phyloP scores from a whole-genome alignment of 2,797 vertebrate genomes.

The Vireo griseus region DNA sequence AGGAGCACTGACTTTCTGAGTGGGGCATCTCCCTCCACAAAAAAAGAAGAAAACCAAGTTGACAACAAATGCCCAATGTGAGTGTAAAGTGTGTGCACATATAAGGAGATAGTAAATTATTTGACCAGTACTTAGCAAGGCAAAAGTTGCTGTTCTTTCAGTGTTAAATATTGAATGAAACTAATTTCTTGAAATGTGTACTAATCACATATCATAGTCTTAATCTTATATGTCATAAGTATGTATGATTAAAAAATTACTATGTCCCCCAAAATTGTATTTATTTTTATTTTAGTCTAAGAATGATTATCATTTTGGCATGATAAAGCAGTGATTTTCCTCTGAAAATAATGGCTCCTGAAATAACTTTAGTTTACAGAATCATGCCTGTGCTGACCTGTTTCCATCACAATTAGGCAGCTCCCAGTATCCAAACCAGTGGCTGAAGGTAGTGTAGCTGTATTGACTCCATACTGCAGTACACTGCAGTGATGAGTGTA shows the following conservation, averaged over 20 bases:
- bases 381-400: background rate
- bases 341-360: background rate
- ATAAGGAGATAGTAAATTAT: background rate
- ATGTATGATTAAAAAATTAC: background rate
- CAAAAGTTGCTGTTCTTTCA: background rate
- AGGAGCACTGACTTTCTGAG: background rate
- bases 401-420: background rate
- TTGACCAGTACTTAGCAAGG: background rate
- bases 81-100: background rate
- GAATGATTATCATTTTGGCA: background rate
- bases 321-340: background rate
- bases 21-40: rapidly evolving
- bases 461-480: background rate
- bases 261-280: rapidly evolving
- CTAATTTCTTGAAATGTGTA: background rate
- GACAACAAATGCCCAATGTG: background rate
- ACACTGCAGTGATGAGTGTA: background rate
- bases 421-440: background rate
- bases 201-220: background rate
- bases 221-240: background rate
- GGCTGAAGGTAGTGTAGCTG: background rate
- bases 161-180: background rate
- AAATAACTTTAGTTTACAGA: background rate
- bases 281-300: background rate
- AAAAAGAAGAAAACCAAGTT: background rate